A percentile compares a stretch with the other conserved stretches of the same genome.
phyloP scores from a whole-genome alignment of 2,797 vertebrate genomes.

The Acanthornis magna region DNA sequence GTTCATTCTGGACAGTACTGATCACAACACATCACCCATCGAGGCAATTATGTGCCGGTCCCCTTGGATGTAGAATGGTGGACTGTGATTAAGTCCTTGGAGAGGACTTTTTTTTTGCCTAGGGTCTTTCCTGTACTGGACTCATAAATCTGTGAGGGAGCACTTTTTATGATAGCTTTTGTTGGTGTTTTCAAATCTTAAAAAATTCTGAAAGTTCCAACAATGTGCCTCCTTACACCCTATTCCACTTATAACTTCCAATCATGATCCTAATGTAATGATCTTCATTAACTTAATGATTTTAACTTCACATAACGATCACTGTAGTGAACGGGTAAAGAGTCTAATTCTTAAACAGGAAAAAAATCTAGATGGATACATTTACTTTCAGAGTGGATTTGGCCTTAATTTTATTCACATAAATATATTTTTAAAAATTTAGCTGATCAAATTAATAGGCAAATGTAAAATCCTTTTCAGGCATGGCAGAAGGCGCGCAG shows the following conservation, averaged over 20 bases:
- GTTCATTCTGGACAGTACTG: neutral
- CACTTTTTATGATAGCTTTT: neutral
- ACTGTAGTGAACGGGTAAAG: neutral
- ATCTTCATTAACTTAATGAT: neutral
- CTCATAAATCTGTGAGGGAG: neutral
- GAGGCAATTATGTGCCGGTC: neutral
- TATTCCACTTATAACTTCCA: neutral
- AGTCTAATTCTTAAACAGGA: neutral
- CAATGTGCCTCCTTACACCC: neutral
- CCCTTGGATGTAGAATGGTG: neutral
- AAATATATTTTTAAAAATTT: neutral
- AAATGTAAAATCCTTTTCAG: constrained; percentile 66
- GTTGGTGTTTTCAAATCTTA: neutral
- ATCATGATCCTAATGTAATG: neutral
- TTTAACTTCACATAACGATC: neutral
- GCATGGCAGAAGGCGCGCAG: constrained; percentile 93
- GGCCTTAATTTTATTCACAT: fast-evolving
- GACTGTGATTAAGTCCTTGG: neutral
- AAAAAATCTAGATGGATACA: neutral
- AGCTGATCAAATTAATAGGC: neutral
- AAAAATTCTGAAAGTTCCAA: neutral
- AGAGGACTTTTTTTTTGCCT: neutral
- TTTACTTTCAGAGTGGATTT: neutral
- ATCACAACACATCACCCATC: neutral
- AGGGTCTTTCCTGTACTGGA: neutral